Evolutionary conservation across 2,797 vertebrate species (phyloP).

Genomic region (Lycodopsis pacificus): DNA sequence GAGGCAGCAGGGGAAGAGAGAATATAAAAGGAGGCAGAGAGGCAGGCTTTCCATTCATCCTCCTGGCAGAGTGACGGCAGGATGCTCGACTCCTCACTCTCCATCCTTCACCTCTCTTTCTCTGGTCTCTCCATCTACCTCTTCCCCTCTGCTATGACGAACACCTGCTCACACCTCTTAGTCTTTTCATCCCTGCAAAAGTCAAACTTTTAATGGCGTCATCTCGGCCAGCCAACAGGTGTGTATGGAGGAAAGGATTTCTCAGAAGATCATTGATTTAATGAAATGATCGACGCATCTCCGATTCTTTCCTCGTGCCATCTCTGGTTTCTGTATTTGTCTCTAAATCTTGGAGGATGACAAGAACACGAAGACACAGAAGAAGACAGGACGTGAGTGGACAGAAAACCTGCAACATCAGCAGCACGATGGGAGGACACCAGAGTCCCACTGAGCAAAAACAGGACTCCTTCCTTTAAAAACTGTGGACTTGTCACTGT

Average conservation of each 20-base stretch:
- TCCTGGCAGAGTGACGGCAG: conserved; percentile 59
- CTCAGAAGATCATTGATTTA: not conserved
- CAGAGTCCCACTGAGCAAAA: conserved; percentile 1
- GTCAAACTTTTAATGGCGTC: conserved; percentile 20
- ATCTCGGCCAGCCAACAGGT: conserved; percentile 32
- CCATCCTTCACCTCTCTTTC: conserved; percentile 25
- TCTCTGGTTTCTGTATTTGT: not conserved
- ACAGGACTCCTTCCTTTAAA: not conserved
- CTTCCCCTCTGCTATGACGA: not conserved
- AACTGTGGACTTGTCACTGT: not conserved
- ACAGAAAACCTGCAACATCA: conserved; percentile 13
- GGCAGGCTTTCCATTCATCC: conserved; percentile 69
- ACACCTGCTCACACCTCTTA: not conserved
- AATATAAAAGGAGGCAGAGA: conserved; percentile 77
- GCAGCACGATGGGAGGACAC: not conserved
- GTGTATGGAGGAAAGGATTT: conserved; percentile 13
- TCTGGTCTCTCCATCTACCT: conserved; percentile 16
- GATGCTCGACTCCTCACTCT: conserved; percentile 59
- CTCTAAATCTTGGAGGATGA: not conserved
- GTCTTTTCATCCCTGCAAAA: not conserved
- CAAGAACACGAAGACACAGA: not conserved
- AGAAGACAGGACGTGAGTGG: not conserved
- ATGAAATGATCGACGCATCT: not conserved
- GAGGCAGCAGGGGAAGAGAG: conserved; percentile 70
- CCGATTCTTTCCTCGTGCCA: not conserved